Evolutionary conservation across 2,113 vertebrate genomes (phyloP).

Genomic region (Castor canadensis): DNA sequence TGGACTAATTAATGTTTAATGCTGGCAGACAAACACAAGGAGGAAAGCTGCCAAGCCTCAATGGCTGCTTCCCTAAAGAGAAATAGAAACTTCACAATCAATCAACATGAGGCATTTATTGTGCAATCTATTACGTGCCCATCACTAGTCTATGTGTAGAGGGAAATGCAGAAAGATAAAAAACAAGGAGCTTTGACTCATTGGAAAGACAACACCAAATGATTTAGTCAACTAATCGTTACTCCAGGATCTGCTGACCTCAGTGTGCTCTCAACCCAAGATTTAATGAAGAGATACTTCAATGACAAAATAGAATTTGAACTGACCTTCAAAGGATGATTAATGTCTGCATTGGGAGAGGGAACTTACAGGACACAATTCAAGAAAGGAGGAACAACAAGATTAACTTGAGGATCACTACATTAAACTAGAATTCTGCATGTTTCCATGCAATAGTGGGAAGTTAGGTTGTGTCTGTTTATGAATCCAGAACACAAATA

Average conservation of each 20-base stretch:
- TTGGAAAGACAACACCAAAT: background rate
- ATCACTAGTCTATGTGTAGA: background rate
- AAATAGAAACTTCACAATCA: constrained; percentile 54
- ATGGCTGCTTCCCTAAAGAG: constrained; percentile 49
- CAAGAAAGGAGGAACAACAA: background rate
- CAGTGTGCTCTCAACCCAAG: background rate
- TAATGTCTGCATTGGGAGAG: background rate
- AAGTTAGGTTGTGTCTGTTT: background rate
- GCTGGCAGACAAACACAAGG: constrained; percentile 45
- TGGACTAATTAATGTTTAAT: constrained; percentile 59
- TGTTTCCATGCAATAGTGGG: background rate
- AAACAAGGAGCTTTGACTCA: background rate
- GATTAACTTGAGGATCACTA: background rate
- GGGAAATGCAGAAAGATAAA: background rate
- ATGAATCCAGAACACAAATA: background rate
- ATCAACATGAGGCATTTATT: constrained; percentile 56
- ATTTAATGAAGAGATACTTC: background rate
- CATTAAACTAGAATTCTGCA: background rate
- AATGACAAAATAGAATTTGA: constrained; percentile 9
- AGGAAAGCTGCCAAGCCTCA: constrained; percentile 50
- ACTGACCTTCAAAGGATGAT: background rate
- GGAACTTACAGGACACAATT: background rate
- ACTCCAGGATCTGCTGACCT: background rate
- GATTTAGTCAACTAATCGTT: background rate
- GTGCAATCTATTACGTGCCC: background rate